Conservation (phyloP, 2,888 invertebrate species). For the Archaeoteleia sp. region DNA sequence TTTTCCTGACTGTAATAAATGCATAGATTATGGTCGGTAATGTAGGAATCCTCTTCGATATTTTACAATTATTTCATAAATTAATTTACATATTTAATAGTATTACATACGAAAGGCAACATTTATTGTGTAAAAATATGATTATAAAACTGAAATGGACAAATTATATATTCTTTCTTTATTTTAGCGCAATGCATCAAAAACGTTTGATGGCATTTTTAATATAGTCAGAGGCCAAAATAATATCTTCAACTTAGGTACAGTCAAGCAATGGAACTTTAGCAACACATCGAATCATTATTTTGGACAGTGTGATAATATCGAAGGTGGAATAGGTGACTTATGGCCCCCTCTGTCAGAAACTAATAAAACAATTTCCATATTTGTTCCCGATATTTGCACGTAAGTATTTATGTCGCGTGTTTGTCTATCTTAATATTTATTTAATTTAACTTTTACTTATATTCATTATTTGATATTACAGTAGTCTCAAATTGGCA, state of each 20-base stretch:
- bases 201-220: conserved; percentile 85
- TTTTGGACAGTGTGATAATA: conserved; percentile 79
- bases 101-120: no score
- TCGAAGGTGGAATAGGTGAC: conserved; percentile 87
- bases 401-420: conserved; percentile 82
- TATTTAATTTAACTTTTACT: conserved; percentile 1
- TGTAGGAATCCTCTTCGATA: no score
- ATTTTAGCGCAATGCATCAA: conserved; percentile 84
- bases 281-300: conserved; percentile 78
- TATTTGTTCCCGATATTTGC: conserved; percentile 88
- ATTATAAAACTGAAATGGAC: no score
- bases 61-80: no score
- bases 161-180: no score
- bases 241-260: conserved; percentile 82
- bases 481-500: conserved; percentile 65
- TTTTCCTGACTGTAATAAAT: no score
- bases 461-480: neutral
- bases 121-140: no score
- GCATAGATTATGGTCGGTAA: no score
- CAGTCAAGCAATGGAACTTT: conserved; percentile 83
- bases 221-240: conserved; percentile 84
- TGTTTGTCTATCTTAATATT: neutral
- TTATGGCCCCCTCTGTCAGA: conserved; percentile 84
- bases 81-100: no score
- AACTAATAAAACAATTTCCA: conserved; percentile 77